Base-by-base conservation (phyloP, 2,797 vertebrate genomes). In the Anisognathus igniventris region DNA sequence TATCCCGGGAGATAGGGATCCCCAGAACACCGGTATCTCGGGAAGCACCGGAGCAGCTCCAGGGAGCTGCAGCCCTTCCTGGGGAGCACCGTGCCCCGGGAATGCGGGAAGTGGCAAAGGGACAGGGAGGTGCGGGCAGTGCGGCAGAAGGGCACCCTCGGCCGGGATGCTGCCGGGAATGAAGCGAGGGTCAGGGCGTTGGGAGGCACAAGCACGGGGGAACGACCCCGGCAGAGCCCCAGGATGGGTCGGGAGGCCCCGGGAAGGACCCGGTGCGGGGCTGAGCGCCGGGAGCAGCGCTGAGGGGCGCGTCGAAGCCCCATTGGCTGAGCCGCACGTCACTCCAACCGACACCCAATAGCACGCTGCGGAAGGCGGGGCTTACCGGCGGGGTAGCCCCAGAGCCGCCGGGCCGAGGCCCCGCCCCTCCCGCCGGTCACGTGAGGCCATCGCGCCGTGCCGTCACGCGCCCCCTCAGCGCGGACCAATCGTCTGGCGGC, bases 361-460 rank as follows among this genome's bases (percentile, higher is more conserved):
- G 72, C 0, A 13, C 4, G 18, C 4, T 0, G 4, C 0, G 1
- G 7, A 0, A 14, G 45, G 70, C 45, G 50, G 81, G 71, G 30
- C 19, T 39, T 42, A 2, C 15, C 19, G 27, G 35, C 14, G 18
- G 42, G 47, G 8, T 22, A 12, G 25, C 13, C 12, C 22, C 17
- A 18, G 12, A 1, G 8, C 14, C 0, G 33, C 7, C 2, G 1
- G 8, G n/a, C 4, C 22, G 25, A 2, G 1, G 16, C 62, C 23
- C 28, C 28, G 35, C 51, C 50, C 58, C 80, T 37, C 37, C n/a
- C 6, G 5, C 53, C 44, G 30, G 54, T 68, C 77, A 80, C 77
- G 77, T 80, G 77, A 58, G 20, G 10, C 10, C 2, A 6, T 3
- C 9, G 24, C 9, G 6, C 13, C 2, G 17, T 1, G 35, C 5